phyloP scores from a whole-genome alignment of 2,113 vertebrate genomes.

The Ictalurus furcatus region DNA sequence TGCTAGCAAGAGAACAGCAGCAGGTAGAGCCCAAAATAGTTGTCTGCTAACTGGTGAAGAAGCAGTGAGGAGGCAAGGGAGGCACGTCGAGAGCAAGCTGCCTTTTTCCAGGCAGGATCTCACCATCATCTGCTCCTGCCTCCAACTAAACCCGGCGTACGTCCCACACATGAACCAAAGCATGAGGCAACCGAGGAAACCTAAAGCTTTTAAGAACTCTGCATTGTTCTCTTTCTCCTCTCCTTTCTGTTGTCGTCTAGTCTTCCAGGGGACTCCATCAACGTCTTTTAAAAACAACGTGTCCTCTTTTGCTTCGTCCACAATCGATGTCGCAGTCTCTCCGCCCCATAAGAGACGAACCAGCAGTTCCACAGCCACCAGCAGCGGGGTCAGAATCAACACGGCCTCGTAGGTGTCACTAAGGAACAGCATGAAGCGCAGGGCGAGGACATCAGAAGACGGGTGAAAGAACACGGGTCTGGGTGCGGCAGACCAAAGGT shows the following conservation, averaged over 20 bases:
- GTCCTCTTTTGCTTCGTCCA: neutral
- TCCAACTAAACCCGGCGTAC: slow-evolving; percentile 51
- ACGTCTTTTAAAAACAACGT: neutral
- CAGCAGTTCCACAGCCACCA: slow-evolving; percentile 67
- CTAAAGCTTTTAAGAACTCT: neutral
- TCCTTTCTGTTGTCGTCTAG: neutral
- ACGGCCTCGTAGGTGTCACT: slow-evolving; percentile 68
- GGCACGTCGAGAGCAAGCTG: slow-evolving; percentile 63
- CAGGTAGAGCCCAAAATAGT: slow-evolving; percentile 49
- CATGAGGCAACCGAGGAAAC: slow-evolving; percentile 70
- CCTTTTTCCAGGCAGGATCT: slow-evolving; percentile 57
- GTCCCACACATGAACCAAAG: slow-evolving; percentile 69
- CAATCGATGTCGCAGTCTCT: neutral
- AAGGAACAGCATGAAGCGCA: slow-evolving; percentile 74
- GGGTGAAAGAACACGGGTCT: slow-evolving; percentile 51
- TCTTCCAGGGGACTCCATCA: neutral
- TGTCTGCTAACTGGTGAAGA: slow-evolving; percentile 35
- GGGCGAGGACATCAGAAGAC: slow-evolving; percentile 61
- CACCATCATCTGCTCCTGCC: slow-evolving; percentile 51
- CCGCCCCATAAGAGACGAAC: slow-evolving; percentile 46
- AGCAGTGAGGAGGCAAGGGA: slow-evolving; percentile 63
- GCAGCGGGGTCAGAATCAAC: slow-evolving; percentile 66
- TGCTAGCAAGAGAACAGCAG: slow-evolving; percentile 42
- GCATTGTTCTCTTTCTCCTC: neutral
- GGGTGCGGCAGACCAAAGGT: slow-evolving; percentile 58